Evolutionary conservation across 2,113 vertebrate species (phyloP).

Genomic region (Podiceps cristatus): DNA sequence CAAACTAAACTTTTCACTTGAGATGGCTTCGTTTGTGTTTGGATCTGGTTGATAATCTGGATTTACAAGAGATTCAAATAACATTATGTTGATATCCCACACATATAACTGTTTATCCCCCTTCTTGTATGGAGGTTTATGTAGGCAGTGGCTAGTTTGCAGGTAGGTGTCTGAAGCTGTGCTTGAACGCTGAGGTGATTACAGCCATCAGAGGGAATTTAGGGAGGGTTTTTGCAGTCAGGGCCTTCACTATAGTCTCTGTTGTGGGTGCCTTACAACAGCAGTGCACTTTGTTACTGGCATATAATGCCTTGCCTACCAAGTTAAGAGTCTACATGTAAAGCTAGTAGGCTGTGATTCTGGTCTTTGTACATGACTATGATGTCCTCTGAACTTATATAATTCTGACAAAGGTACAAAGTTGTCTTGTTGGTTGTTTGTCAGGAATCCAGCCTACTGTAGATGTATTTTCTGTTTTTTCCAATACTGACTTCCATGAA

Average conservation of each 20-base stretch:
- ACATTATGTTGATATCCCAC: neutral
- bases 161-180: neutral
- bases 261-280: neutral
- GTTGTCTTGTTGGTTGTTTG: neutral
- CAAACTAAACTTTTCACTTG: neutral
- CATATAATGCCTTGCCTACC: neutral
- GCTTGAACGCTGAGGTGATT: neutral
- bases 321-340: neutral
- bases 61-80: neutral
- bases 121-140: neutral
- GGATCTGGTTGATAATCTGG: neutral
- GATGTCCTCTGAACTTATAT: neutral
- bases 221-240: neutral
- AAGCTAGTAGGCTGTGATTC: neutral
- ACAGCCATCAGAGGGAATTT: neutral
- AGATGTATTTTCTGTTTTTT: neutral
- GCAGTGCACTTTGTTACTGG: neutral
- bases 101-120: neutral
- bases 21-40: neutral
- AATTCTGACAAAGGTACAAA: neutral
- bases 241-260: neutral
- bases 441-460: neutral
- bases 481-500: neutral
- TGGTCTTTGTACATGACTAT: neutral
- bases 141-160: neutral